Conservation (phyloP, 2,797 vertebrate genomes). For the Hylomyscus alleni region DNA sequence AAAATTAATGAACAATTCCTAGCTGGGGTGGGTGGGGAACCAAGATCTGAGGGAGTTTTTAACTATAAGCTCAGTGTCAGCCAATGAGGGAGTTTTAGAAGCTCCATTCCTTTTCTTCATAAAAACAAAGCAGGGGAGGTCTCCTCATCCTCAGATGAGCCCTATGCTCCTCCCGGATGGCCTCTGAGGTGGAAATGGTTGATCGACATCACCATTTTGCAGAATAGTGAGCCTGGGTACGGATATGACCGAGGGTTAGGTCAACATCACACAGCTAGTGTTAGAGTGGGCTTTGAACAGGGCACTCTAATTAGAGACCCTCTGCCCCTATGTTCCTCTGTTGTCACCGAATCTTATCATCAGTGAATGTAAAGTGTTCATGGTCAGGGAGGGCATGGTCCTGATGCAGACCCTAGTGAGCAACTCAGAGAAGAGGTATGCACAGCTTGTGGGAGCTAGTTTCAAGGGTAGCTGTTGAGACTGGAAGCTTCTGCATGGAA, state of each 20-base stretch:
- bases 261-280: not conserved
- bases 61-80: slow-evolving; percentile 21
- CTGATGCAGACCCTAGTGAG: not conserved
- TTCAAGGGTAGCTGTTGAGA: not conserved
- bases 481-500: not conserved
- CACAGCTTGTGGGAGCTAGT: not conserved
- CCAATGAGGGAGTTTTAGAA: slow-evolving; percentile 26
- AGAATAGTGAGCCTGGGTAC: not conserved
- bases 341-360: not conserved
- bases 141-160: not conserved
- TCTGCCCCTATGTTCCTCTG: not conserved
- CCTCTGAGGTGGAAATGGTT: not conserved
- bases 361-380: not conserved
- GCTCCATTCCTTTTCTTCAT: not conserved
- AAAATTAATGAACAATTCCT: slow-evolving; percentile 55
- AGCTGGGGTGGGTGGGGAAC: not conserved
- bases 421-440: not conserved
- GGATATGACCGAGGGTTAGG: not conserved
- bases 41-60: slow-evolving; percentile 10
- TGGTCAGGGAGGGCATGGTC: not conserved
- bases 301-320: not conserved
- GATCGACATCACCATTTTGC: not conserved
- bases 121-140: slow-evolving; percentile 39
- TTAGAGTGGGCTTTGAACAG: not conserved
- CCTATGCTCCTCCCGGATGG: not conserved